Evolutionary conservation across 2,888 invertebrate genomes (phyloP).

Genomic region (Ferdinandea cuprea): DNA sequence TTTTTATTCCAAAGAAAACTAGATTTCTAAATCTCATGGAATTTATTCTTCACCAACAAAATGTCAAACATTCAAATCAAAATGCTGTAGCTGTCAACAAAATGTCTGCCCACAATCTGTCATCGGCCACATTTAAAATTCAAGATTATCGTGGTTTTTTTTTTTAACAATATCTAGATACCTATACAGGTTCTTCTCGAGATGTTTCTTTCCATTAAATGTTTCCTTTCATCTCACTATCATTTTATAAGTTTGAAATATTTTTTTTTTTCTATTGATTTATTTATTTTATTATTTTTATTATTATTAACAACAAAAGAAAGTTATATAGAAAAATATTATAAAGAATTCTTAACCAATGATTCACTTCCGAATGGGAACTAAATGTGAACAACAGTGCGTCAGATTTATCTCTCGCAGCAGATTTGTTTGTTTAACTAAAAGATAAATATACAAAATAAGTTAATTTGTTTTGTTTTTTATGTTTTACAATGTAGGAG

Average conservation of each 20-base stretch:
- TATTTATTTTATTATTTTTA: neutral
- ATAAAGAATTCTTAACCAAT: neutral
- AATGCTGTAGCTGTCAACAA: too few relatives aligned
- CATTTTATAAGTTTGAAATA: neutral
- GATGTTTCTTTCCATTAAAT: neutral
- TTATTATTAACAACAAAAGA: neutral
- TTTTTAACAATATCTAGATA: too few relatives aligned
- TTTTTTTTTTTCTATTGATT: neutral
- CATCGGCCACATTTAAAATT: too few relatives aligned
- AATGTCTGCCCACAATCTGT: too few relatives aligned
- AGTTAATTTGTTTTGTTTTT: neutral
- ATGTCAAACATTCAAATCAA: too few relatives aligned
- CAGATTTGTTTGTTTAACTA: neutral
- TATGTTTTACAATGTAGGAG: neutral
- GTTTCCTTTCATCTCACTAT: neutral
- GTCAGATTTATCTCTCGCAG: neutral
- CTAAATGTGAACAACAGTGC: neutral
- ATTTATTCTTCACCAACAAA: too few relatives aligned
- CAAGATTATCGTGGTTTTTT: too few relatives aligned
- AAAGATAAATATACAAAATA: neutral
- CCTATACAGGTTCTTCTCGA: neutral
- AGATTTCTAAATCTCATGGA: too few relatives aligned
- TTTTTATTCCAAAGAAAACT: too few relatives aligned
- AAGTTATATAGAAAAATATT: neutral
- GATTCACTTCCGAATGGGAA: neutral